Conservation (phyloP, 1,140 invertebrate species). For the Epicauta chinensis region DNA sequence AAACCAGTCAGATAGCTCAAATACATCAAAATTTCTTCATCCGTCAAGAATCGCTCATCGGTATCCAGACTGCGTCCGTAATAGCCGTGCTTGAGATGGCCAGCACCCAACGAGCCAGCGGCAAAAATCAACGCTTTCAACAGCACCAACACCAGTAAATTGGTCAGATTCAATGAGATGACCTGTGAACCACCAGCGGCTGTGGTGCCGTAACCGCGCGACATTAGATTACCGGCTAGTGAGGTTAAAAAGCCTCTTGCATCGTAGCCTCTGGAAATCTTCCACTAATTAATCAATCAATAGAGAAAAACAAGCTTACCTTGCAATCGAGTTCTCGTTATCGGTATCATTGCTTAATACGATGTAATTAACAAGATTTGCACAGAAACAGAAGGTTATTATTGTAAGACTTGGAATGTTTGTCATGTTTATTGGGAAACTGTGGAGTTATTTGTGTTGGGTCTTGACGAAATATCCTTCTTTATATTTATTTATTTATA, state of each 20-base stretch:
- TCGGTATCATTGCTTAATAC: background rate
- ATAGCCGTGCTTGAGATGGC: constrained; percentile 54
- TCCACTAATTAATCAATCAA: background rate
- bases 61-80: constrained; percentile 47
- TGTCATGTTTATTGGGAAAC: too few species aligned
- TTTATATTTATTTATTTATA: too few species aligned
- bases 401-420: too few species aligned
- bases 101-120: constrained; percentile 66
- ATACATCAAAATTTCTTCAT: constrained; percentile 37
- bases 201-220: constrained; percentile 28
- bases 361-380: too few species aligned
- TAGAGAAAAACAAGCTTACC: constrained; percentile 6
- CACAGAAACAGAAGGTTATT: too few species aligned
- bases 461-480: too few species aligned
- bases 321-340: constrained; percentile 1
- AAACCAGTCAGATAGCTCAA: constrained; percentile 37
- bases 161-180: constrained; percentile 75
- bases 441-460: too few species aligned
- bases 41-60: constrained; percentile 34
- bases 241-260: constrained; percentile 34
- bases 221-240: constrained; percentile 35
- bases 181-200: constrained; percentile 50
- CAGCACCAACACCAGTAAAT: constrained; percentile 69
- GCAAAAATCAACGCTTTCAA: constrained; percentile 76
- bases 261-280: constrained; percentile 32